A percentile compares a stretch with the other conserved stretches of the same genome.
phyloP scores from a whole-genome alignment of 2,113 vertebrate species.

The Entomyzon cyanotis region DNA sequence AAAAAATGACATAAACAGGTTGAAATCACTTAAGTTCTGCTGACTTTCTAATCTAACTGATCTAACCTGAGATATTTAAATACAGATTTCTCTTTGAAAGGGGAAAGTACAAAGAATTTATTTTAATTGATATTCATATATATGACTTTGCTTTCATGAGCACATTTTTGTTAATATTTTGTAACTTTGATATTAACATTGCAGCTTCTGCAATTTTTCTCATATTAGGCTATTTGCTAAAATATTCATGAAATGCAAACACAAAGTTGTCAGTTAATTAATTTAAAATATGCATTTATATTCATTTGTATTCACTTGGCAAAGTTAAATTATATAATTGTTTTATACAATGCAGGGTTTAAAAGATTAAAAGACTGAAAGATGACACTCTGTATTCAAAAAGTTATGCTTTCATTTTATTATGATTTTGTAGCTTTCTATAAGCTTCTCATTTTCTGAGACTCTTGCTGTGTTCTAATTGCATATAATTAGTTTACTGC shows the following conservation, averaged over 20 bases:
- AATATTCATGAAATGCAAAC: neutral
- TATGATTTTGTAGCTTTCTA: neutral
- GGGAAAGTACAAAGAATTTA: neutral
- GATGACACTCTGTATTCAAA: neutral
- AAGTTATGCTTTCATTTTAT: neutral
- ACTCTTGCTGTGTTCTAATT: constrained; percentile 38
- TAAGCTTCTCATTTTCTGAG: neutral
- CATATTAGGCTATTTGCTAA: neutral
- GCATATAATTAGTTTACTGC: constrained; percentile 37
- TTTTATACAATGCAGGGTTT: neutral
- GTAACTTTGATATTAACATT: neutral
- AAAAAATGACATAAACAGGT: neutral
- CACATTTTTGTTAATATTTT: neutral
- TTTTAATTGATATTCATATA: neutral
- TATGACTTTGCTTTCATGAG: neutral
- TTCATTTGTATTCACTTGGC: neutral
- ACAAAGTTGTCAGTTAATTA: neutral
- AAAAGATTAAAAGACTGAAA: neutral
- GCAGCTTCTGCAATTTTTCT: neutral
- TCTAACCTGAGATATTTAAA: neutral
- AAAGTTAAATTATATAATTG: neutral
- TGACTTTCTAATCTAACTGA: neutral
- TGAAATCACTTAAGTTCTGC: neutral
- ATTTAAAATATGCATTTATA: neutral
- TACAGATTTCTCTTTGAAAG: neutral